Base-by-base conservation (phyloP, 1,140 invertebrate species). In the Dufourea novaeangliae region DNA sequence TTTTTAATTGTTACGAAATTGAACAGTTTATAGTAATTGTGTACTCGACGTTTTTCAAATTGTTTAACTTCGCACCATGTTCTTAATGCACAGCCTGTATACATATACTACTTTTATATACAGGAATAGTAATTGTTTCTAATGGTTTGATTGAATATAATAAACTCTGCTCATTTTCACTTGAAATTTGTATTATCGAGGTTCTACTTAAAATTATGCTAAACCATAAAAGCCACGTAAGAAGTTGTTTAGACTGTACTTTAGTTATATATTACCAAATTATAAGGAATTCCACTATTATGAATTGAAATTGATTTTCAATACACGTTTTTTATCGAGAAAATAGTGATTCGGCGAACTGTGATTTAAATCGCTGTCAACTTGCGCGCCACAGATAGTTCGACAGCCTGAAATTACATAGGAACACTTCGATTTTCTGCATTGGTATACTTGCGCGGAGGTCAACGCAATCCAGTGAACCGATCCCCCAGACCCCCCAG, bases 361-460 rank as follows among this genome's bases (percentile, higher is more conserved):
- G 46, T 50, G 20, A n/a, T 11, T 14, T 10, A 22, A 25, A 12
- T 56, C 10, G 12, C 2, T 14, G 44, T 17, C 22, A 46, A 50
- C 25, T 25, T 11, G 41, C 39, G 20, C 50, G 20, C 20, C n/a
- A 4, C 25, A 27, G 62, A 32, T 25, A 20, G 34, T 39, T 25
- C 6, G 54, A 34, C 1, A 20, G 20, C 27, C 14, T 41, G 2
- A 20, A 37, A 5, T n/a, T 6, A 0, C 3, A 22, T 74, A 64
- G 79, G 46, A 57, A 79, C 12, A 69, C 70, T 72, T 79, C 3
- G 6, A 46, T 46, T 52, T 44, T 39, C 22, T 29, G 17, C 52
- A 70, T 85, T 85, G 84, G 84, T 37, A 64, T 22, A 56, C 76
- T 76, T 85, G 83, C 39, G 3, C 64, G 54, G 71, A 84, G 68